Percentiles rank a stretch among this genome's conserved stretches.
These are phyloP conservation scores for Deilephila elpenor DNA, from an alignment of 2,888 invertebrate genomes.

Conservation along the genomic window DNA sequence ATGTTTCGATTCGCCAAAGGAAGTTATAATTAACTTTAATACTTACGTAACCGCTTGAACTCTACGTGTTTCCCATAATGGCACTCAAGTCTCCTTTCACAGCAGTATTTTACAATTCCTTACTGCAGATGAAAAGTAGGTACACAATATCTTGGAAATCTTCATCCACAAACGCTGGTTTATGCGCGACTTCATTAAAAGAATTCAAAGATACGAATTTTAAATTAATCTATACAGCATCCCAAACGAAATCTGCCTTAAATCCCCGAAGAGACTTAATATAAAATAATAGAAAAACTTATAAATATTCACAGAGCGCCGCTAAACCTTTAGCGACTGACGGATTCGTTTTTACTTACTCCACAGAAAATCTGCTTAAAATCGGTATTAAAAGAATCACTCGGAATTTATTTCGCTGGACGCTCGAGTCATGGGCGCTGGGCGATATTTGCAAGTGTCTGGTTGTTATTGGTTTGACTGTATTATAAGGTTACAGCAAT, in stretches of 20 bases:
- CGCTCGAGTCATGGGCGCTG: conserved; percentile 43
- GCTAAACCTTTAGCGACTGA: conserved; percentile 81
- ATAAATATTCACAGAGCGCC: conserved; percentile 80
- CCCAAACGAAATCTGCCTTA: conserved; percentile 61
- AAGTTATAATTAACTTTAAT: too few relatives aligned
- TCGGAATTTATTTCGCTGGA: conserved; percentile 78
- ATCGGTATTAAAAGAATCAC: conserved; percentile 85
- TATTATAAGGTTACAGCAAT: too few relatives aligned
- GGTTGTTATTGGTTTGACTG: too few relatives aligned
- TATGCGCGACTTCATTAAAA: conserved; percentile 49
- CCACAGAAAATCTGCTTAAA: conserved; percentile 84
- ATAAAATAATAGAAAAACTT: conserved; percentile 83
- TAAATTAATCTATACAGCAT: conserved; percentile 68
- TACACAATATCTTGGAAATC: background rate
- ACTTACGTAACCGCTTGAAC: too few relatives aligned
- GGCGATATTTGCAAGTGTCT: conserved; percentile 34
- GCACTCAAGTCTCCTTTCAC: too few relatives aligned
- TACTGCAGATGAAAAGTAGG: background rate
- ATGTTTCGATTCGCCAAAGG: too few relatives aligned
- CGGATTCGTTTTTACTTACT: conserved; percentile 84
- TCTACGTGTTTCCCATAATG: too few relatives aligned
- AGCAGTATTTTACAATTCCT: too few relatives aligned
- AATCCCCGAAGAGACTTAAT: conserved; percentile 68
- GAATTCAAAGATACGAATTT: conserved; percentile 49
- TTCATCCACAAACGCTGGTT: background rate